A percentile compares a stretch with the other conserved stretches of the same genome.
phyloP scores from a whole-genome alignment of 2,888 invertebrate genomes.

The Rhyacophila evoluta region DNA sequence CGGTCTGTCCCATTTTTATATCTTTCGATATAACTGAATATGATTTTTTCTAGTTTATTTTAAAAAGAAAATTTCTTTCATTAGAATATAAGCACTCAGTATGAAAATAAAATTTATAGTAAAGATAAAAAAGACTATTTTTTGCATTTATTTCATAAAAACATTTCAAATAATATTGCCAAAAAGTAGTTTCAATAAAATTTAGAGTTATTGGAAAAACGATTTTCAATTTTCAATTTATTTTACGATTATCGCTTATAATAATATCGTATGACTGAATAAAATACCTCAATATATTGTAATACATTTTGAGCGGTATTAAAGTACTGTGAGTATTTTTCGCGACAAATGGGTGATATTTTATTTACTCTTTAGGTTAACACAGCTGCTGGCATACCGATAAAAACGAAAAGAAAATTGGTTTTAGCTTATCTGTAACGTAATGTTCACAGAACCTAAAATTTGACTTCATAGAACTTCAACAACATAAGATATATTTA shows the following conservation, averaged over 20 bases:
- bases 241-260: background rate
- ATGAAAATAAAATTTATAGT: no score
- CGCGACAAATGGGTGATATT: background rate
- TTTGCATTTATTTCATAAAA: no score
- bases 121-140: no score
- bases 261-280: background rate
- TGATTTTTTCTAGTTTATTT: no score
- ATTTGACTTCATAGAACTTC: background rate
- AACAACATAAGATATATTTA: no score
- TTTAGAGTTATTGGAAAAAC: no score
- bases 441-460: background rate
- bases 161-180: no score
- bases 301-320: background rate
- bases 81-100: no score
- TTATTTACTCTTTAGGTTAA: slow-evolving; percentile 1
- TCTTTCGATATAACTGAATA: no score
- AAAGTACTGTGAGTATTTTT: background rate
- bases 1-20: no score
- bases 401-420: slow-evolving; percentile 5
- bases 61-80: no score
- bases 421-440: background rate
- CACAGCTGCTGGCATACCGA: background rate
- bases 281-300: background rate
- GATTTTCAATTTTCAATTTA: background rate
- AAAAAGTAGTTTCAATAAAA: no score